These are phyloP conservation scores for Cheilosia vulpina DNA, from an alignment of 2,888 invertebrate genomes.

Conservation along the genomic window DNA sequence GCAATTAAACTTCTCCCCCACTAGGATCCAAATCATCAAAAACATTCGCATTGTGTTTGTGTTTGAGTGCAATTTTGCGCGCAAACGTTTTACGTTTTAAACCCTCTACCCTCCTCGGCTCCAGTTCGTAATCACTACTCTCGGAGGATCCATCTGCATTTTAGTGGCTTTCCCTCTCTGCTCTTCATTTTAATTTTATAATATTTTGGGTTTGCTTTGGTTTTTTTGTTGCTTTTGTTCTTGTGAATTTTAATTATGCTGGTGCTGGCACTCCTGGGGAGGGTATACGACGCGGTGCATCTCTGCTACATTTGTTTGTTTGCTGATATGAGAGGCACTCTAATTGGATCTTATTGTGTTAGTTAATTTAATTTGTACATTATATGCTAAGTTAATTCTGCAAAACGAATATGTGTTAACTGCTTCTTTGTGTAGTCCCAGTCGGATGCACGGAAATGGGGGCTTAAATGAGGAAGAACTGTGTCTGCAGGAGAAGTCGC, in stretches of 20 bases:
- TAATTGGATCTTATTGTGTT: slow-evolving; percentile 69
- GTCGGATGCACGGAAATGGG: background rate
- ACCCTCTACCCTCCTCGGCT: slow-evolving; percentile 13
- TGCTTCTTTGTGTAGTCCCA: slow-evolving; percentile 4
- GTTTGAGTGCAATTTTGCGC: slow-evolving; percentile 29
- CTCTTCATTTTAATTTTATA: slow-evolving; percentile 16
- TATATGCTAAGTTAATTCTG: slow-evolving; percentile 61
- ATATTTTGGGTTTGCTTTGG: background rate
- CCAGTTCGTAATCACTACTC: slow-evolving; percentile 22
- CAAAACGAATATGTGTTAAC: slow-evolving; percentile 34
- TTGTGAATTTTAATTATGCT: slow-evolving; percentile 60
- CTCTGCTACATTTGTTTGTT: slow-evolving; percentile 32
- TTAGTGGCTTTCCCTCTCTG: slow-evolving; percentile 18
- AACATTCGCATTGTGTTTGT: slow-evolving; percentile 32
- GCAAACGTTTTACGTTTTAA: slow-evolving; percentile 38
- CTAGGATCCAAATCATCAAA: slow-evolving; percentile 31
- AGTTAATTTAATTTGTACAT: slow-evolving; percentile 62
- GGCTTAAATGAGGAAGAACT: slow-evolving; percentile 7
- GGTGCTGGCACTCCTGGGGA: background rate
- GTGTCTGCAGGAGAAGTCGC: background rate
- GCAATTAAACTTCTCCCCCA: slow-evolving; percentile 26
- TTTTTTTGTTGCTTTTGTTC: slow-evolving; percentile 4
- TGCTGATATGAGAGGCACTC: slow-evolving; percentile 40
- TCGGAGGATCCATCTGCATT: slow-evolving; percentile 50
- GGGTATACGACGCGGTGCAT: background rate